A percentile compares a stretch with the other conserved stretches of the same genome.
Evolutionary conservation across 2,113 vertebrate species (phyloP).

Genomic region (Nettapus auritus): DNA sequence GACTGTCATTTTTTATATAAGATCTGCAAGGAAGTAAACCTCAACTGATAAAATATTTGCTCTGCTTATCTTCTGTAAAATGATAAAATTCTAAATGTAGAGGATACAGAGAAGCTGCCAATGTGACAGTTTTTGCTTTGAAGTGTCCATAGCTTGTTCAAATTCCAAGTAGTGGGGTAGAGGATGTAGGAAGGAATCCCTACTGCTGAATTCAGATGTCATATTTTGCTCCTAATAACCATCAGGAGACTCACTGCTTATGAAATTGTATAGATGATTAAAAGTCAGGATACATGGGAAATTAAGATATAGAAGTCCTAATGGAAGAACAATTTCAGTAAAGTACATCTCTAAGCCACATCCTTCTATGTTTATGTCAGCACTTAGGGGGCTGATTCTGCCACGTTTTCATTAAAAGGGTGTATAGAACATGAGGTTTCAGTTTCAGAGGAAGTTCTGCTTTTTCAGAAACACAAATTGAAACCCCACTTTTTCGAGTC

Average conservation of each 20-base stretch:
- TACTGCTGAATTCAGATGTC: constrained; percentile 3
- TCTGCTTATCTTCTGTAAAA: neutral
- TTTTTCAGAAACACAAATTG: neutral
- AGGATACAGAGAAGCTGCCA: neutral
- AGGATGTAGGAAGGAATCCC: neutral
- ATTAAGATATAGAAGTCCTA: neutral
- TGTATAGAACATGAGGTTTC: neutral
- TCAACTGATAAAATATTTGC: neutral
- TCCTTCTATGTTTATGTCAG: neutral
- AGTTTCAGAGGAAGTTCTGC: neutral
- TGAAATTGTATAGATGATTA: neutral
- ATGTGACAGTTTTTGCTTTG: neutral
- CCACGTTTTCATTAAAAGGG: neutral
- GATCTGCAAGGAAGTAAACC: neutral
- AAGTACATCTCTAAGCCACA: neutral
- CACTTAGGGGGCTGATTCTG: neutral
- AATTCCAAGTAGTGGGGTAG: neutral
- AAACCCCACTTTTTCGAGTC: neutral
- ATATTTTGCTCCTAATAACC: neutral
- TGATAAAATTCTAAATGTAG: neutral
- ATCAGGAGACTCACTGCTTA: neutral
- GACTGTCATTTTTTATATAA: neutral
- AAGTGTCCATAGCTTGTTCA: neutral
- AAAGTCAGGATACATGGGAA: neutral
- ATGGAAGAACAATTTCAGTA: neutral